Evolutionary conservation across 2,113 vertebrate genomes (phyloP).

Genomic region (Seriola quinqueradiata): DNA sequence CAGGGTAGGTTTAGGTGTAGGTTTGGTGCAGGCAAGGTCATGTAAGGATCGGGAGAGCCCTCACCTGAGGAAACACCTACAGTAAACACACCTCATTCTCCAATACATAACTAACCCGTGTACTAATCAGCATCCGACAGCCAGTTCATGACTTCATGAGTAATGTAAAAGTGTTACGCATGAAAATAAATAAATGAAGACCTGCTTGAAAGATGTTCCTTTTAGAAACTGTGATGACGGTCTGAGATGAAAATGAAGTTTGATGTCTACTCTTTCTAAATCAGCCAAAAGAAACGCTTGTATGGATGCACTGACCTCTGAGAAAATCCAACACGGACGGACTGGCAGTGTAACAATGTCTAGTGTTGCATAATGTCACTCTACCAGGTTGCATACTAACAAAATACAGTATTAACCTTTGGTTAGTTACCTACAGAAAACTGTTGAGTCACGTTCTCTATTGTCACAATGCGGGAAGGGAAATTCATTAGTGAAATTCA

Average conservation of each 20-base stretch:
- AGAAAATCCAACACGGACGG: not conserved
- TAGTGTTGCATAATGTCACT: not conserved
- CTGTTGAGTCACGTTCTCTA: not conserved
- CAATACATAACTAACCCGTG: not conserved
- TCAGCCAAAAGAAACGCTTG: not conserved
- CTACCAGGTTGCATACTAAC: conserved; percentile 1
- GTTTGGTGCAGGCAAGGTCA: not conserved
- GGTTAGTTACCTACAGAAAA: not conserved
- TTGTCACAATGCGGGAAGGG: not conserved
- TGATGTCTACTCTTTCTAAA: too few species aligned
- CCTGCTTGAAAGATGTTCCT: not conserved
- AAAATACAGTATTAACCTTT: not conserved
- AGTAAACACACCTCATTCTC: conserved; percentile 7
- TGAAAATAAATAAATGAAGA: not conserved
- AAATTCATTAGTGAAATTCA: conserved; percentile 1
- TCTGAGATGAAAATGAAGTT: not conserved
- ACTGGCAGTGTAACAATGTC: not conserved
- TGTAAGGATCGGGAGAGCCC: not conserved
- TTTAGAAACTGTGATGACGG: not conserved
- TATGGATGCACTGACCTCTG: not conserved
- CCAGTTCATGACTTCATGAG: not conserved
- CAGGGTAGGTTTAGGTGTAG: not conserved
- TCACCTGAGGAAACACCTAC: not conserved
- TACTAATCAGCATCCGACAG: not conserved
- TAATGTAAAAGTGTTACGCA: not conserved